phyloP scores from a whole-genome alignment of 2,797 vertebrate genomes.

The Sarcophilus harrisii region DNA sequence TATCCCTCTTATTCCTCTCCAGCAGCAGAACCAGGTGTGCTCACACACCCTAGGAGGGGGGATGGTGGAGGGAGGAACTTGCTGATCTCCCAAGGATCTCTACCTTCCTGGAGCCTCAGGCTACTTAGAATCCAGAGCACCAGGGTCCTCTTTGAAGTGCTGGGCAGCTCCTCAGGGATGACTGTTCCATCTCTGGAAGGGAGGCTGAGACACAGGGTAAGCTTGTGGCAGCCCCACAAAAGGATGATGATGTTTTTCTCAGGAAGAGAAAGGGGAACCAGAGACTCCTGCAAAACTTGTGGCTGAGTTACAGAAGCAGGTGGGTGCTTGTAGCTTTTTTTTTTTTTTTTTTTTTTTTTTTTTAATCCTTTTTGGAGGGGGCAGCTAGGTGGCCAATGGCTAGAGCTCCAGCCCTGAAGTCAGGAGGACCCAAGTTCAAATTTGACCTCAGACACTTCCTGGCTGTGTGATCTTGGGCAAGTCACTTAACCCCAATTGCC shows the following conservation, averaged over 20 bases:
- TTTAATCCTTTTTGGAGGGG: too few relatives aligned
- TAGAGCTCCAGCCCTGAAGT: too few relatives aligned
- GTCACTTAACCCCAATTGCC: too few relatives aligned
- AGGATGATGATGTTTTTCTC: constrained; percentile 43
- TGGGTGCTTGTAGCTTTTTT: constrained; percentile 51
- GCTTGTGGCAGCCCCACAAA: neutral
- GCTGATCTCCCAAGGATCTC: neutral
- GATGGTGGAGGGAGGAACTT: neutral
- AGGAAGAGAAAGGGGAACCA: constrained; percentile 65
- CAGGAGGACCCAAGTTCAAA: too few relatives aligned
- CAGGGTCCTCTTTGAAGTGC: neutral
- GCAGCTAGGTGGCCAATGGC: too few relatives aligned
- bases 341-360: neutral
- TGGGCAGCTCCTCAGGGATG: neutral
- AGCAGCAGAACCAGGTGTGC: neutral
- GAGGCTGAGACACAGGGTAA: neutral
- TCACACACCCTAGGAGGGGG: neutral
- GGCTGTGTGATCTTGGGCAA: too few relatives aligned
- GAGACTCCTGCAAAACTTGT: constrained; percentile 40
- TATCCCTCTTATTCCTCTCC: neutral
- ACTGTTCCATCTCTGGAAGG: neutral
- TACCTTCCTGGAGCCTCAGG: neutral
- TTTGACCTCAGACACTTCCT: too few relatives aligned
- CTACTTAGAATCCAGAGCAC: neutral
- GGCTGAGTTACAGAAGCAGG: constrained; percentile 78